Percentiles rank a stretch among this genome's conserved stretches.
Evolutionary conservation across 2,888 invertebrate genomes (phyloP).

Genomic region (Acanthosoma haemorrhoidale): DNA sequence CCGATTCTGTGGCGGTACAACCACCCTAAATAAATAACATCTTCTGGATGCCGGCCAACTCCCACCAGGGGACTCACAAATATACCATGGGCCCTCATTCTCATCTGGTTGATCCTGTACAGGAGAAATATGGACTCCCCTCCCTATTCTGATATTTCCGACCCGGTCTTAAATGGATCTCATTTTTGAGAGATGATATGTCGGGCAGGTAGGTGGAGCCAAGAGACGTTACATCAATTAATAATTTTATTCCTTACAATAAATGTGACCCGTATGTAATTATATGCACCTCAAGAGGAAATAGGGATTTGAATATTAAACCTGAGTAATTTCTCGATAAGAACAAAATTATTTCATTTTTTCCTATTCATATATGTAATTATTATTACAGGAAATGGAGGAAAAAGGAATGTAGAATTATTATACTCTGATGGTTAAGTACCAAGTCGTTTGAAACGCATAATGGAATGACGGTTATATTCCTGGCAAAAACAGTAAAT

Average conservation of each 20-base stretch:
- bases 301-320: too few species aligned
- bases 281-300: neutral
- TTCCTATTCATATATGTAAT: too few species aligned
- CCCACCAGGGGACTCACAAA: neutral
- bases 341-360: too few species aligned
- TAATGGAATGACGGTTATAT: too few species aligned
- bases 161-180: neutral
- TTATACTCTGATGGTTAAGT: too few species aligned
- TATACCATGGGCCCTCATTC: neutral
- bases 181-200: neutral
- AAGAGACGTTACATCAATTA: neutral
- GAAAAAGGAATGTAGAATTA: too few species aligned
- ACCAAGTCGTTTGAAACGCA: too few species aligned
- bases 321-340: too few species aligned
- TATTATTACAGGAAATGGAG: too few species aligned
- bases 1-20: too few species aligned
- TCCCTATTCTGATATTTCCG: too few species aligned
- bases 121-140: neutral
- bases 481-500: too few species aligned
- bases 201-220: neutral
- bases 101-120: neutral
- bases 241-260: neutral
- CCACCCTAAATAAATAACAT: neutral
- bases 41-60: neutral
- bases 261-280: constrained; percentile 4